These are phyloP conservation scores for Globodera rostochiensis DNA, from an alignment of 1,140 invertebrate species.

Conservation along the genomic window DNA sequence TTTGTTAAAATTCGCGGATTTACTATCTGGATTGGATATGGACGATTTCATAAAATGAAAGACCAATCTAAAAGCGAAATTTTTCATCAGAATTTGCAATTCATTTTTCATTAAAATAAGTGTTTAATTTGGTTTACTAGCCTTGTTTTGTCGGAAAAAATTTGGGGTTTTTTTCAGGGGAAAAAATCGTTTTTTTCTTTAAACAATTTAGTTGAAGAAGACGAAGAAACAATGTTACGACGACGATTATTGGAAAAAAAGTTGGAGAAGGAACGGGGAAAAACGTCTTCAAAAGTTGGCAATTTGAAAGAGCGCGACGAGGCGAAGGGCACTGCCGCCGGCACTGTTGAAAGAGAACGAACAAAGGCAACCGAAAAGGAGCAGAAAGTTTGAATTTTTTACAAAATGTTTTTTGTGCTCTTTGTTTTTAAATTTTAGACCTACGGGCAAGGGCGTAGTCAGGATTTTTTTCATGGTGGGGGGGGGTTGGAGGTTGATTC, in stretches of 20 bases:
- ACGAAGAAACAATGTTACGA: background rate
- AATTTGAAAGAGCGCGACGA: background rate
- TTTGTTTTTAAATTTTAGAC: too few species aligned
- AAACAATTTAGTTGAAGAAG: background rate
- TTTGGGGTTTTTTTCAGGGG: background rate
- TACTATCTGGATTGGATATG: too few species aligned
- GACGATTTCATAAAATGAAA: too few species aligned
- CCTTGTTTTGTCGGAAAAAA: background rate
- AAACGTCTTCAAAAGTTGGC: background rate
- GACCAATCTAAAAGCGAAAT: background rate
- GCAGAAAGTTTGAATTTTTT: background rate
- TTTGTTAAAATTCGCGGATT: too few species aligned
- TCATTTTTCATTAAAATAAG: too few species aligned
- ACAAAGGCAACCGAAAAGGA: background rate
- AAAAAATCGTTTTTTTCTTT: background rate
- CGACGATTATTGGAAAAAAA: conserved; percentile 13
- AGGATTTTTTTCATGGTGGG: too few species aligned
- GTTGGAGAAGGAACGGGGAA: background rate
- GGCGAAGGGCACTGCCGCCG: background rate
- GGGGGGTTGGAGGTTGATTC: too few species aligned
- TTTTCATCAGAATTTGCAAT: too few species aligned
- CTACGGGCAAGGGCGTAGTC: too few species aligned
- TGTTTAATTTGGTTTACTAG: too few species aligned
- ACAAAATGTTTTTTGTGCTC: too few species aligned
- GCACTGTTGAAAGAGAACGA: background rate